Conservation (phyloP, 2,113 vertebrate species). For the Helogale parvula region DNA sequence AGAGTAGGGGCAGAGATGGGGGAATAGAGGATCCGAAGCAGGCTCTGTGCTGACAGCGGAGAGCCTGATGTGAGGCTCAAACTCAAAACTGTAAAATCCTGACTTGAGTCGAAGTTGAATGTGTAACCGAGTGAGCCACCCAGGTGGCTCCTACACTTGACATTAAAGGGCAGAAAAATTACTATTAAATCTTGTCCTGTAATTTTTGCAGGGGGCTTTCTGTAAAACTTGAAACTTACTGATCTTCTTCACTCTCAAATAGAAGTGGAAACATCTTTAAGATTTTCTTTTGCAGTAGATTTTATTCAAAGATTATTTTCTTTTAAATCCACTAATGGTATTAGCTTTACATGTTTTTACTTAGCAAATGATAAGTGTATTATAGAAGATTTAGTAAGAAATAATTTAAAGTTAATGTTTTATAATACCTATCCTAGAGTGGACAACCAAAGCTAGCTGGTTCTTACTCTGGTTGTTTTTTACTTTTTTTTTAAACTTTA, state of each 20-base stretch:
- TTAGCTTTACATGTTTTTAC: not conserved
- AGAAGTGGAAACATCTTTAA: conserved; percentile 25
- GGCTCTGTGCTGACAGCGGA: no score
- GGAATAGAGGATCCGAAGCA: no score
- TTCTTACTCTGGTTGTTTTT: not conserved
- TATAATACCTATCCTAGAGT: not conserved
- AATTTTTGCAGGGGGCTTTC: not conserved
- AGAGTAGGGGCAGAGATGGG: no score
- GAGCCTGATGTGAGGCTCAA: no score
- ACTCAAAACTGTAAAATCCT: no score
- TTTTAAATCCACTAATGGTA: not conserved
- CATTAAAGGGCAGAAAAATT: not conserved
- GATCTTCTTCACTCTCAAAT: not conserved
- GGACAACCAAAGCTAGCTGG: not conserved
- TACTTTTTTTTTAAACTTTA: no score
- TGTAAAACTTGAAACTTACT: not conserved
- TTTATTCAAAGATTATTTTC: not conserved
- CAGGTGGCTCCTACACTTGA: no score
- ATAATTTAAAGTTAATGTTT: not conserved
- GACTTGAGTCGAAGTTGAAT: no score
- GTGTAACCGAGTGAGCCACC: no score
- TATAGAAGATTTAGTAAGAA: not conserved
- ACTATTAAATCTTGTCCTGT: not conserved
- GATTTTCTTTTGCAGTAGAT: not conserved
- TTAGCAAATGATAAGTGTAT: conserved; percentile 10